phyloP scores from a whole-genome alignment of 2,113 vertebrate genomes.

The Perca schrenkii region DNA sequence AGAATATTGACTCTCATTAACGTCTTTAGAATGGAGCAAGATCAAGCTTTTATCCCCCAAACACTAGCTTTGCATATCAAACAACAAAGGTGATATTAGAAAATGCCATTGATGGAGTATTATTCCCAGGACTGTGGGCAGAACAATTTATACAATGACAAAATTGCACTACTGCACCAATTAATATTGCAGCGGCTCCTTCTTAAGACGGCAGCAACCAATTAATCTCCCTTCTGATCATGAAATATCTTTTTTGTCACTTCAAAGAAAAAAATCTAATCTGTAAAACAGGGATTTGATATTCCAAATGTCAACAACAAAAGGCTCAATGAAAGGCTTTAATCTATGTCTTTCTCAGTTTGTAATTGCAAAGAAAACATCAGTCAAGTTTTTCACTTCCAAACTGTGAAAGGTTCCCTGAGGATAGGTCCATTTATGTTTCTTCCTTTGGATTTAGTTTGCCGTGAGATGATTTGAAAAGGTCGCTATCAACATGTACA shows the following conservation, averaged over 20 bases:
- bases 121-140: slow-evolving; percentile 10
- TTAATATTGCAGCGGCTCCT: slow-evolving; percentile 64
- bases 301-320: slow-evolving; percentile 65
- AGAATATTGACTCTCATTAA: neutral
- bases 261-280: slow-evolving; percentile 61
- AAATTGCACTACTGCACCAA: slow-evolving; percentile 44
- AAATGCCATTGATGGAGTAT: slow-evolving; percentile 15
- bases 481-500: slow-evolving; percentile 12
- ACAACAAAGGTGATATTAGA: slow-evolving; percentile 31
- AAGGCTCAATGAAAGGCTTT: slow-evolving; percentile 53
- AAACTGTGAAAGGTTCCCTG: slow-evolving; percentile 30
- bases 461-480: slow-evolving; percentile 39
- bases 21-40: neutral
- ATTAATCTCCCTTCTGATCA: slow-evolving; percentile 69
- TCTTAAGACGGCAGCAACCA: slow-evolving; percentile 61
- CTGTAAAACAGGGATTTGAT: slow-evolving; percentile 49
- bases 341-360: slow-evolving; percentile 50
- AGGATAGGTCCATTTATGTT: slow-evolving; percentile 22
- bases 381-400: slow-evolving; percentile 24
- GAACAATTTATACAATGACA: slow-evolving; percentile 55
- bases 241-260: slow-evolving; percentile 44
- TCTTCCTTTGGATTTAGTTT: slow-evolving; percentile 6
- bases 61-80: slow-evolving; percentile 39
- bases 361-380: slow-evolving; percentile 45
- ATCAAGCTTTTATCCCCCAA: slow-evolving; percentile 31